phyloP scores from a whole-genome alignment of 1,140 invertebrate species.

The Drosophila athabasca region DNA sequence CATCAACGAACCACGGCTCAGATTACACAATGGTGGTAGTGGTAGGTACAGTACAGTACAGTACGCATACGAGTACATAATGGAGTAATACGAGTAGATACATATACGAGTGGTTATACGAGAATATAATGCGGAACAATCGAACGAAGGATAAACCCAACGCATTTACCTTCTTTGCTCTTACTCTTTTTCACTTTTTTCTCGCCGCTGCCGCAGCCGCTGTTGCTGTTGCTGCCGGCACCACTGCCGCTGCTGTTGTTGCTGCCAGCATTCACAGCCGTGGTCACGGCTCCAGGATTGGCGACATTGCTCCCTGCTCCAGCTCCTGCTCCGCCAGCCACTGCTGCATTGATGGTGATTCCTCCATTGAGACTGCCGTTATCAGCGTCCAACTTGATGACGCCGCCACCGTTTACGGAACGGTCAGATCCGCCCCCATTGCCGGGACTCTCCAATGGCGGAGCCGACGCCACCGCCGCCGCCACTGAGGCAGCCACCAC shows the following conservation, averaged over 20 bases:
- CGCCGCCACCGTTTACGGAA: constrained; percentile 27
- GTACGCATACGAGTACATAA: constrained; percentile 20
- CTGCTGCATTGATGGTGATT: not conserved
- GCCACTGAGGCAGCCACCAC: constrained; percentile 34
- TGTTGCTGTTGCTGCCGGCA: constrained; percentile 42
- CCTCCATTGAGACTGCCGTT: constrained; percentile 4
- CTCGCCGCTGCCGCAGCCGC: constrained; percentile 76
- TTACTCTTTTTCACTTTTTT: constrained; percentile 84
- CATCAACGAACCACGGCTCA: constrained; percentile 19
- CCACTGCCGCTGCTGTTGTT: constrained; percentile 30
- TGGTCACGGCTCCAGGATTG: not conserved
- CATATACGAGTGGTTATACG: constrained; percentile 10
- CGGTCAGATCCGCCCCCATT: constrained; percentile 58
- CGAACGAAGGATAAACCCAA: constrained; percentile 81
- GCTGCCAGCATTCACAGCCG: constrained; percentile 17
- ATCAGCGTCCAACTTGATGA: not conserved
- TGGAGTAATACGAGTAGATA: constrained; percentile 12
- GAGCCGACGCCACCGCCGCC: constrained; percentile 1
- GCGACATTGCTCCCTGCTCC: constrained; percentile 9
- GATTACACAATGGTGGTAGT: not conserved
- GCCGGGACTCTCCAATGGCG: constrained; percentile 47
- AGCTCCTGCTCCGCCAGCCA: not conserved
- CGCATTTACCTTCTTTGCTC: constrained; percentile 83
- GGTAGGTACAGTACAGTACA: not conserved
- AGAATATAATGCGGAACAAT: constrained; percentile 43